Evolutionary conservation across 1,140 invertebrate species (phyloP).

Genomic region (Penaeus japonicus): DNA sequence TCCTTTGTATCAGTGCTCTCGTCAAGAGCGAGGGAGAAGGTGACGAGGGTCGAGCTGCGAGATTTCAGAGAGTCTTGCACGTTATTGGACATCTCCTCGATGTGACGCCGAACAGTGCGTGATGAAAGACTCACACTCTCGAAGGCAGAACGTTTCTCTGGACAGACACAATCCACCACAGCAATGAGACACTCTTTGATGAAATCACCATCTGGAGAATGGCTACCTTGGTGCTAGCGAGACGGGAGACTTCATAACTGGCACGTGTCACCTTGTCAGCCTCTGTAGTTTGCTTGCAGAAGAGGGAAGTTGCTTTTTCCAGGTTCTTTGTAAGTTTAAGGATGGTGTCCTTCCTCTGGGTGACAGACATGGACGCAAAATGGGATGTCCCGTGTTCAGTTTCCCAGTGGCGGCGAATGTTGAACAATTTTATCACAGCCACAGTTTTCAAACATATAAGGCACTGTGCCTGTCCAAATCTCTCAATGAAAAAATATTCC

Average conservation of each 20-base stretch:
- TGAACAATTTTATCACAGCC: background rate
- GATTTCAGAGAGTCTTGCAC: background rate
- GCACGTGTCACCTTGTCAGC: background rate
- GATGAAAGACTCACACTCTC: background rate
- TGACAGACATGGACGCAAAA: background rate
- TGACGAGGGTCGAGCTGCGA: background rate
- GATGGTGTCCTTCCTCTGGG: slow-evolving; percentile 21
- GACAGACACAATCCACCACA: background rate
- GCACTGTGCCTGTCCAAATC: background rate
- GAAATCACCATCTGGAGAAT: background rate
- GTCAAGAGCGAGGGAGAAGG: background rate
- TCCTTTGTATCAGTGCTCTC: slow-evolving; percentile 3
- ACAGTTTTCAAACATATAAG: background rate
- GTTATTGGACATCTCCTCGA: background rate
- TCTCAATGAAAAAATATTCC: background rate
- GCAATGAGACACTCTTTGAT: background rate
- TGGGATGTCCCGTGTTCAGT: no score
- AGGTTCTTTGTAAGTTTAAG: background rate
- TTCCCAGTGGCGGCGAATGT: background rate
- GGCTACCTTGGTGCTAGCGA: background rate
- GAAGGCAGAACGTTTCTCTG: slow-evolving; percentile 27
- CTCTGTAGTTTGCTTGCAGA: background rate
- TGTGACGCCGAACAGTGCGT: background rate
- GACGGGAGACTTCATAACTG: slow-evolving; percentile 4
- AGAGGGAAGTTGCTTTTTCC: background rate